phyloP scores from a whole-genome alignment of 2,113 vertebrate genomes.

The Tyto alba region DNA sequence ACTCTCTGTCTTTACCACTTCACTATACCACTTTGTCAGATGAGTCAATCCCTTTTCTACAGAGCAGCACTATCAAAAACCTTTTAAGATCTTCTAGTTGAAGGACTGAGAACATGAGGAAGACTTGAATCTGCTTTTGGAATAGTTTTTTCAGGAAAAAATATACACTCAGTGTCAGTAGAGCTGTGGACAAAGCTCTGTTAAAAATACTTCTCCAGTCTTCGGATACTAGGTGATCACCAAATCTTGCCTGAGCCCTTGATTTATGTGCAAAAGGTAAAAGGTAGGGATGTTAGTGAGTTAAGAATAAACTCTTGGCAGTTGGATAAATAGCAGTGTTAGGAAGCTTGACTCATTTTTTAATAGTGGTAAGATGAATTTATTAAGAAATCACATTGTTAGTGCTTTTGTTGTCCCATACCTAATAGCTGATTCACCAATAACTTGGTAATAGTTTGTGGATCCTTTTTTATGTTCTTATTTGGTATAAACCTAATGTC shows the following conservation, averaged over 20 bases:
- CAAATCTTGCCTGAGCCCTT: neutral
- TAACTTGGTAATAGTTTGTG: neutral
- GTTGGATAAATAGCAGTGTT: neutral
- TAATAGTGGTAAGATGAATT: neutral
- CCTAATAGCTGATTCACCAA: neutral
- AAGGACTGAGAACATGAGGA: neutral
- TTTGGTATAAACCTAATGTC: accelerated
- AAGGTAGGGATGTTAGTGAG: neutral
- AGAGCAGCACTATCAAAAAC: neutral
- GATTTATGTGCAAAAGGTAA: neutral
- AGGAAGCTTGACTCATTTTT: neutral
- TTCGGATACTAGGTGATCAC: neutral
- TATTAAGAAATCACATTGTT: neutral
- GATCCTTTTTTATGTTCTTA: neutral
- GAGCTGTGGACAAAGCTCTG: neutral
- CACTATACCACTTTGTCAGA: neutral
- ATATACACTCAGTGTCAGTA: neutral
- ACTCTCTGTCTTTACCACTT: neutral
- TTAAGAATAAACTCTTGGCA: neutral
- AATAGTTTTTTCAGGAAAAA: neutral
- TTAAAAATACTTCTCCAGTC: neutral
- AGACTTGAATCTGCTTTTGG: neutral
- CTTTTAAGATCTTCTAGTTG: neutral
- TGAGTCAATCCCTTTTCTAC: neutral
- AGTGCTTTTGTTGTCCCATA: neutral